Conservation (phyloP, 2,888 invertebrate species). For the Drosophila demipolita region DNA sequence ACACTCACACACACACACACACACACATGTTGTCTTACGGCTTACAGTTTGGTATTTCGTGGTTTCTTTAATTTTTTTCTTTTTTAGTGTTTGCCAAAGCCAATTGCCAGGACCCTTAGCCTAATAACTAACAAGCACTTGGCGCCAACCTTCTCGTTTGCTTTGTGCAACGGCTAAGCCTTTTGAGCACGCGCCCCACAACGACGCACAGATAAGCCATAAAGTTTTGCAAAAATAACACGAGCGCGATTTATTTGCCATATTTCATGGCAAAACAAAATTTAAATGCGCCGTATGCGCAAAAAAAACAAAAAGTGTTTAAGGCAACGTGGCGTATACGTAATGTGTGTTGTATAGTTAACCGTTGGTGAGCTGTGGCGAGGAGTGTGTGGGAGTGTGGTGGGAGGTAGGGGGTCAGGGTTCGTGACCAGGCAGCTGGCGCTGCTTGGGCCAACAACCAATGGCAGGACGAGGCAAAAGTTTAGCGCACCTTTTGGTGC, state of each 20-base stretch:
- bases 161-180: slow-evolving; percentile 50
- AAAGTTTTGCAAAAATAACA: slow-evolving; percentile 66
- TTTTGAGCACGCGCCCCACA: slow-evolving; percentile 67
- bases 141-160: slow-evolving; percentile 33
- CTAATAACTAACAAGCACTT: slow-evolving; percentile 77
- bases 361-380: slow-evolving; percentile 18
- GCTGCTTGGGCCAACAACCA: slow-evolving; percentile 13
- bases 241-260: slow-evolving; percentile 76
- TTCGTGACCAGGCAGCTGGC: slow-evolving; percentile 17
- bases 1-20: background rate
- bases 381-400: background rate
- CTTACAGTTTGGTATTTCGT: slow-evolving; percentile 14
- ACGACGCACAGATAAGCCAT: slow-evolving; percentile 71
- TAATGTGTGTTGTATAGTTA: slow-evolving; percentile 64
- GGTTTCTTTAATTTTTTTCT: background rate
- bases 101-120: slow-evolving; percentile 66
- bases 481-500: slow-evolving; percentile 66
- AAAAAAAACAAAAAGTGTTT: slow-evolving; percentile 75
- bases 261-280: slow-evolving; percentile 76
- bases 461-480: slow-evolving; percentile 44
- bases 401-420: background rate
- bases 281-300: slow-evolving; percentile 73
- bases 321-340: slow-evolving; percentile 75
- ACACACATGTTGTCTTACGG: slow-evolving; percentile 7
- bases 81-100: slow-evolving; percentile 31